Conservation (phyloP, 2,888 invertebrate genomes). For the Oligia latruncula region DNA sequence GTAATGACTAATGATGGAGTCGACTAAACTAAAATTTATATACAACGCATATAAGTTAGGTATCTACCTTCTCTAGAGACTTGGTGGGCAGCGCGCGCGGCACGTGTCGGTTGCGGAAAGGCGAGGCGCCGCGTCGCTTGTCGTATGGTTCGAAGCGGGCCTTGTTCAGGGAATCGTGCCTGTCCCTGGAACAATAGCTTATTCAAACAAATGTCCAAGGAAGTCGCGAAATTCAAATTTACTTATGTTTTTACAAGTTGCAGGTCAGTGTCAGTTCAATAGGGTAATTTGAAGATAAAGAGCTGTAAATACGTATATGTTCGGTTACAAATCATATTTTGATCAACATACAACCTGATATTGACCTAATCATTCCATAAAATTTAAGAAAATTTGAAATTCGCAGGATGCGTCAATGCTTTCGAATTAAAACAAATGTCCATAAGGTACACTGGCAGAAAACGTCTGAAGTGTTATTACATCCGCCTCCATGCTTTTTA, state of each 20-base stretch:
- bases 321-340: too few species aligned
- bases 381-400: neutral
- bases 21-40: neutral
- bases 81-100: neutral
- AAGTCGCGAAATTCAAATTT: too few species aligned
- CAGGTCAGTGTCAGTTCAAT: neutral
- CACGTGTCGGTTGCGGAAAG: constrained; percentile 58
- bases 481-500: neutral
- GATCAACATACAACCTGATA: too few species aligned
- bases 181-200: constrained; percentile 25
- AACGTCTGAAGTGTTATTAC: neutral
- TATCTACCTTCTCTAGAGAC: constrained; percentile 44
- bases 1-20: too few species aligned
- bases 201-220: neutral
- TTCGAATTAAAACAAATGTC: neutral
- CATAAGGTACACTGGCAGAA: neutral
- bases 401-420: too few species aligned
- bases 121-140: constrained; percentile 55
- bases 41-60: too few species aligned
- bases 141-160: constrained; percentile 72
- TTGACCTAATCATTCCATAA: too few species aligned
- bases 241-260: neutral
- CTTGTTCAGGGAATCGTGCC: constrained; percentile 49
- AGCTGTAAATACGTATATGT: too few species aligned
- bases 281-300: neutral